Conservation (phyloP, 2,797 vertebrate genomes). For the Melanotaenia pygmaea region DNA sequence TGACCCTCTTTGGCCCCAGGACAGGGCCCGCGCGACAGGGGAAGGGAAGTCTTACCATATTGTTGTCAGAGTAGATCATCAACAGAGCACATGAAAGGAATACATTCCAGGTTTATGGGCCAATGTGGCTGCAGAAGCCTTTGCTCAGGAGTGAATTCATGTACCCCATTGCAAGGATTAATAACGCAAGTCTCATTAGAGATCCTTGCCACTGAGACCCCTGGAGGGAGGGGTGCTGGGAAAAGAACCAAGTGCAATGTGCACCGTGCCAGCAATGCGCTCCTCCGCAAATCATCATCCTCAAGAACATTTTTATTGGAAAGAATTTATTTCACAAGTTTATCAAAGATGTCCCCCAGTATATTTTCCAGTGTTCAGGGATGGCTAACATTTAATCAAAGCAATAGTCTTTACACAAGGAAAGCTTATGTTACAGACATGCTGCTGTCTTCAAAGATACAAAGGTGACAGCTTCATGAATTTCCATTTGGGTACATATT, state of each 20-base stretch:
- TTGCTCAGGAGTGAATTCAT: slow-evolving; percentile 81
- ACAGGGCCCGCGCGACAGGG: slow-evolving; percentile 82
- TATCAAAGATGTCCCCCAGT: slow-evolving; percentile 78
- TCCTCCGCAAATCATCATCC: slow-evolving; percentile 81
- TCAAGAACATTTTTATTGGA: slow-evolving; percentile 80
- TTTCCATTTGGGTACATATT: slow-evolving; percentile 71
- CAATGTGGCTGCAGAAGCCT: slow-evolving; percentile 76
- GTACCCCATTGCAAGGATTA: slow-evolving; percentile 83
- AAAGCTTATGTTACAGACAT: slow-evolving; percentile 78
- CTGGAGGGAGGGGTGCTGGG: slow-evolving; percentile 78
- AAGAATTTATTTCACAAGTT: slow-evolving; percentile 80
- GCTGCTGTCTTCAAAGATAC: slow-evolving; percentile 80
- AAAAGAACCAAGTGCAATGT: slow-evolving; percentile 68
- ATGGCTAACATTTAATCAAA: slow-evolving; percentile 74
- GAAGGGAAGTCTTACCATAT: slow-evolving; percentile 83
- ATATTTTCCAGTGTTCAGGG: slow-evolving; percentile 71
- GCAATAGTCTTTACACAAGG: slow-evolving; percentile 48
- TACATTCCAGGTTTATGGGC: slow-evolving; percentile 82
- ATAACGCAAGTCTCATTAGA: slow-evolving; percentile 83
- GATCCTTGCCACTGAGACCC: slow-evolving; percentile 77
- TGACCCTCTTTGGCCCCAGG: slow-evolving; percentile 79
- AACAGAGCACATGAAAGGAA: slow-evolving; percentile 85
- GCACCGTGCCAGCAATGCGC: slow-evolving; percentile 57
- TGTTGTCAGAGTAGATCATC: slow-evolving; percentile 88
- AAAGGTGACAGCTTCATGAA: slow-evolving; percentile 78